Percentiles rank a stretch among this genome's conserved stretches.
phyloP scores from a whole-genome alignment of 2,797 vertebrate species.

The Dicrostonyx torquatus region DNA sequence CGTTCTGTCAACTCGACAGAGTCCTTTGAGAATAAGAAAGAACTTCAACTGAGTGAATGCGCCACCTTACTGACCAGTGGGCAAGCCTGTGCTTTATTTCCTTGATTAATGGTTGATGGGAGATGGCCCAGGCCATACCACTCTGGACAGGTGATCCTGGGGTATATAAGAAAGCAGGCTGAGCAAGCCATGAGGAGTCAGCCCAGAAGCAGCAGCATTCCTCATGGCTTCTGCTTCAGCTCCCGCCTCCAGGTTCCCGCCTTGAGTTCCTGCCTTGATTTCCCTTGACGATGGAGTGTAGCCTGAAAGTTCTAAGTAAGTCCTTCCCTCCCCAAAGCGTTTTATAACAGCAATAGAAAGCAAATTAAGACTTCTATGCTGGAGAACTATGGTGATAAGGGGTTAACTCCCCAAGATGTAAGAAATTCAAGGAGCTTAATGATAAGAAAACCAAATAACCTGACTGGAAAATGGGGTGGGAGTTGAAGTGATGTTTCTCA shows the following conservation, averaged over 20 bases:
- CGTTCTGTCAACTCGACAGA: background rate
- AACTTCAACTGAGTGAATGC: background rate
- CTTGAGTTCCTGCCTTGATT: background rate
- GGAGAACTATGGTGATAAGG: background rate
- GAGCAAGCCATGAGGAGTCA: too few species aligned
- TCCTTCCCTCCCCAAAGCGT: background rate
- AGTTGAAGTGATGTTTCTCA: background rate
- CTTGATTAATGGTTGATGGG: background rate
- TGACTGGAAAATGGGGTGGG: background rate
- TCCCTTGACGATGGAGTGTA: background rate
- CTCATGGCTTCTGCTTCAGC: too few species aligned
- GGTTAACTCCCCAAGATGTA: background rate
- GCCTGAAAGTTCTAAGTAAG: background rate
- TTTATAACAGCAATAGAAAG: background rate
- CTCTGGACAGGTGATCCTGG: background rate
- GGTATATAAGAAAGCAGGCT: too few species aligned
- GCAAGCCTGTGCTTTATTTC: background rate
- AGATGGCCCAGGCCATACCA: background rate
- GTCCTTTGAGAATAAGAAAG: background rate
- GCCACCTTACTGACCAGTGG: background rate
- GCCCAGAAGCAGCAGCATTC: too few species aligned
- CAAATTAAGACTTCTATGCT: background rate
- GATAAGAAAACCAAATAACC: background rate
- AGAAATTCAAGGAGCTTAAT: background rate
- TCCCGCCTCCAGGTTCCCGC: too few species aligned